Conservation (phyloP, 2,113 vertebrate genomes). For the Zosterops lateralis region DNA sequence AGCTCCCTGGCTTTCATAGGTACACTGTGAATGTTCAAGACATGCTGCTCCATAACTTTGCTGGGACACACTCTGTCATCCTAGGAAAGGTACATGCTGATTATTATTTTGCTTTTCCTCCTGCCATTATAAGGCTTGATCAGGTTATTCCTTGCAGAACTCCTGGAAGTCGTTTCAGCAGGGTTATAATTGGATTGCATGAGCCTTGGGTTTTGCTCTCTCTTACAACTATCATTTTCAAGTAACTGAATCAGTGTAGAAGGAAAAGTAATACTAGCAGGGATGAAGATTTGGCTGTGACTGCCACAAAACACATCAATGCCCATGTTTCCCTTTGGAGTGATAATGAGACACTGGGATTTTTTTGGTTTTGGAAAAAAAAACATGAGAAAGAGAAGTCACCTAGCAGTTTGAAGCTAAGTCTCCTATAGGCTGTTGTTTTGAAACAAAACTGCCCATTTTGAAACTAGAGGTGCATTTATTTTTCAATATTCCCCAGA, state of each 20-base stretch:
- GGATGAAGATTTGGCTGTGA: neutral
- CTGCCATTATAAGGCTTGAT: neutral
- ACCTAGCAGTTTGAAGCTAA: neutral
- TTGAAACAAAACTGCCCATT: neutral
- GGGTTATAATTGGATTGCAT: neutral
- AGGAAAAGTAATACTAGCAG: neutral
- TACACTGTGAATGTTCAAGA: neutral
- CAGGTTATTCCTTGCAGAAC: neutral
- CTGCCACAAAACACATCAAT: neutral
- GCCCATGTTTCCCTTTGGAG: neutral
- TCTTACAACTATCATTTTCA: neutral
- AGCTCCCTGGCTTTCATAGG: neutral
- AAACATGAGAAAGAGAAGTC: neutral
- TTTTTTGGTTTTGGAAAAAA: neutral
- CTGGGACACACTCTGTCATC: constrained; percentile 53
- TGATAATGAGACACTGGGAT: neutral
- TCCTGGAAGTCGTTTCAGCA: neutral
- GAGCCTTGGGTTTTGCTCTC: neutral
- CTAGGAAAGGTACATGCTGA: constrained; percentile 63
- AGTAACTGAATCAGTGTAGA: neutral
- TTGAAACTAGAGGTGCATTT: neutral
- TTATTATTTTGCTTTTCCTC: constrained; percentile 67
- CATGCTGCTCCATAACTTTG: constrained; percentile 65
- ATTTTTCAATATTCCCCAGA: neutral
- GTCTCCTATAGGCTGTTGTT: neutral